Conservation (phyloP, 2,888 invertebrate genomes). For the Thereva nobilitata region DNA sequence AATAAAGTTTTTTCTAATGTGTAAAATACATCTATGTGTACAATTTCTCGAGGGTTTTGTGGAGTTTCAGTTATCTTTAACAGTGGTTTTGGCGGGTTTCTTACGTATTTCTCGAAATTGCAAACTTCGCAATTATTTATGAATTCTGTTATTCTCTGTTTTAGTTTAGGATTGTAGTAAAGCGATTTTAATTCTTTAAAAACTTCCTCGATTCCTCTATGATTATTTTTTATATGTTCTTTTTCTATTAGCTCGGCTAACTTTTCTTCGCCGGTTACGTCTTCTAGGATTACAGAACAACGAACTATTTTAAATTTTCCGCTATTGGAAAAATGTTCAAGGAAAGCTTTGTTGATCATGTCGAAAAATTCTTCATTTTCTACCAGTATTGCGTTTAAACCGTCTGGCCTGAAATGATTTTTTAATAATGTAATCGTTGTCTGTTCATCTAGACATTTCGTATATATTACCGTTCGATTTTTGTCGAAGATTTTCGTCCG, state of each 20-base stretch:
- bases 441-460: too few species aligned
- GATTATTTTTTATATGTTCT: conserved; percentile 43
- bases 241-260: conserved; percentile 39
- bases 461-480: too few species aligned
- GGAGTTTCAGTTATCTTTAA: conserved; percentile 41
- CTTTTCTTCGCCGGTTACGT: conserved; percentile 33
- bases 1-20: conserved; percentile 40
- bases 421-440: too few species aligned
- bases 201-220: conserved; percentile 41
- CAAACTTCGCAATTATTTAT: too few species aligned
- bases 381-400: conserved; percentile 32
- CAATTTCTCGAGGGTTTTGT: conserved; percentile 43
- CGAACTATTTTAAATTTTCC: background rate
- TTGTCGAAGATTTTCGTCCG: too few species aligned
- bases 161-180: conserved; percentile 41
- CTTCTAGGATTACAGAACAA: conserved; percentile 21
- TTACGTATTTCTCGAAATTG: conserved; percentile 42
- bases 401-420: too few species aligned
- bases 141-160: too few species aligned
- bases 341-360: background rate
- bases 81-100: conserved; percentile 36
- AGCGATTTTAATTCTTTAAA: conserved; percentile 38
- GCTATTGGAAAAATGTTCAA: background rate
- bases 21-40: conserved; percentile 45
- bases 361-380: conserved; percentile 22